These are phyloP conservation scores for Heteronetta atricapilla DNA, from an alignment of 2,113 vertebrate species.

Conservation along the genomic window DNA sequence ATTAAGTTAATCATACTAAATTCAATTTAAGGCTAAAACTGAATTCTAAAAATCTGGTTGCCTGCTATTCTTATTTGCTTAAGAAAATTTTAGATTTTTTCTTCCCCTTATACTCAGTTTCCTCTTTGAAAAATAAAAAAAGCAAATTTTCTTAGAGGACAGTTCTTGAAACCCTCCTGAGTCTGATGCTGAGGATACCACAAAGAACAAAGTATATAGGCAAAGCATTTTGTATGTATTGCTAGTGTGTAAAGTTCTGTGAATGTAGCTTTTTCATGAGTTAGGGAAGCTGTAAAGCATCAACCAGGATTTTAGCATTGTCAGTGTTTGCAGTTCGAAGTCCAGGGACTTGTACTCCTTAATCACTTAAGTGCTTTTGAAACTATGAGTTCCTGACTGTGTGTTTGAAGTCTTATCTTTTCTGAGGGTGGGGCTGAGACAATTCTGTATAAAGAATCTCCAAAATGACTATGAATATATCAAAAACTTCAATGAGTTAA, in stretches of 20 bases:
- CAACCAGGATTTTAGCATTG: background rate
- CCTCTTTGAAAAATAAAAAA: background rate
- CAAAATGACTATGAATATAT: background rate
- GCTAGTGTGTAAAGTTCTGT: background rate
- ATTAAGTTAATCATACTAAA: background rate
- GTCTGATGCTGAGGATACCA: background rate
- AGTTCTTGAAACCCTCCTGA: background rate
- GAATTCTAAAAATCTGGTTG: background rate
- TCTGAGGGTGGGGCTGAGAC: background rate
- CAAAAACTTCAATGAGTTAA: background rate
- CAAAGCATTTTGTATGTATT: background rate
- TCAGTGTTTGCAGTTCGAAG: constrained; percentile 44
- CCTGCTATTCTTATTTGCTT: background rate
- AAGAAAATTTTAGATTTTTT: background rate
- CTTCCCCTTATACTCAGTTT: background rate
- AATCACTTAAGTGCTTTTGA: constrained; percentile 5
- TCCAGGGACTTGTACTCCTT: constrained; percentile 7
- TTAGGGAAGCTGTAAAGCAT: background rate
- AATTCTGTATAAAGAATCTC: background rate
- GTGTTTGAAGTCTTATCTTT: background rate
- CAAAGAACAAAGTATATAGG: background rate
- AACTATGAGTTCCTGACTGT: background rate
- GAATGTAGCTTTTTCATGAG: background rate
- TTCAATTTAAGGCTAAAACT: background rate
- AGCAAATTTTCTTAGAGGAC: background rate